A percentile compares a stretch with the other conserved stretches of the same genome.
Evolutionary conservation across 2,888 invertebrate genomes (phyloP).

Genomic region (Lasioglossum calceatum): DNA sequence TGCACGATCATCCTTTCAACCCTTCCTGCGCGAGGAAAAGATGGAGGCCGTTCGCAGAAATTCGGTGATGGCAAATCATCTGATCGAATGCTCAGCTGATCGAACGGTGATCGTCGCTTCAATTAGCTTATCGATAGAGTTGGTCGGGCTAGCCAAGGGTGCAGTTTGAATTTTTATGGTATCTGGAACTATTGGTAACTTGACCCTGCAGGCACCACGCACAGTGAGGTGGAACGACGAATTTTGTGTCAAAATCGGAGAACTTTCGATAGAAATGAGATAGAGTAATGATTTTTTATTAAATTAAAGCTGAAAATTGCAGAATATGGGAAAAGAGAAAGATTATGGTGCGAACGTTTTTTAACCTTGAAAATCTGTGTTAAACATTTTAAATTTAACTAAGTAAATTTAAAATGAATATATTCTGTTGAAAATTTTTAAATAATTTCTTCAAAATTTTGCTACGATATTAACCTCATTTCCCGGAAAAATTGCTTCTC

Average conservation of each 20-base stretch:
- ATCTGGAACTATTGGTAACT: neutral
- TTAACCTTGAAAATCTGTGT: too few relatives aligned
- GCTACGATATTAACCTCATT: neutral
- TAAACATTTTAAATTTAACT: neutral
- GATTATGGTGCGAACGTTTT: too few relatives aligned
- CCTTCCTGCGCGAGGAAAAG: slow-evolving; percentile 29
- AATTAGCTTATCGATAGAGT: neutral
- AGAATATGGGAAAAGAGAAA: too few relatives aligned
- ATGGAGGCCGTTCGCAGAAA: neutral
- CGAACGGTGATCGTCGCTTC: neutral
- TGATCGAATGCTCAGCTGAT: neutral
- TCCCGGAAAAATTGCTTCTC: neutral
- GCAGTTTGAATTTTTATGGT: neutral
- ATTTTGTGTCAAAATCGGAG: too few relatives aligned
- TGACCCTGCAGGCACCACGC: neutral
- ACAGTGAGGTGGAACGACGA: too few relatives aligned
- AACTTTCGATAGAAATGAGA: too few relatives aligned
- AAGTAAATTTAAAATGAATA: neutral
- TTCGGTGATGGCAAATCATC: too few relatives aligned
- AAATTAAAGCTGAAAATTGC: too few relatives aligned
- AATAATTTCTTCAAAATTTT: neutral
- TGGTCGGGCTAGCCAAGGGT: neutral
- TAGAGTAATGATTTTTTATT: too few relatives aligned
- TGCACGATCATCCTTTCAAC: slow-evolving; percentile 35
- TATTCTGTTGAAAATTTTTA: neutral